Base-by-base conservation (phyloP, 1,140 invertebrate genomes). In the Drosophila aff. region DNA sequence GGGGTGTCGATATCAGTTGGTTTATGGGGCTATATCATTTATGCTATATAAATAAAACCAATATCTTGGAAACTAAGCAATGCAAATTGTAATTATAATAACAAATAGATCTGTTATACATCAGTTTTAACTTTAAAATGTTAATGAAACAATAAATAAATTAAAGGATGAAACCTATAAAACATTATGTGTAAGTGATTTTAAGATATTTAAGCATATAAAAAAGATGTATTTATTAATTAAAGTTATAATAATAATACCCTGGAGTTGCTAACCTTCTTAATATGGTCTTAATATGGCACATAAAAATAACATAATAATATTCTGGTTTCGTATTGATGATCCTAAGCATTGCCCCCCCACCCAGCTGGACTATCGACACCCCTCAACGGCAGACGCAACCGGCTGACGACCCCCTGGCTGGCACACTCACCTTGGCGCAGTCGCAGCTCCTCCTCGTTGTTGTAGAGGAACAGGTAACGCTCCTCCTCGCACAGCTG, bases 401-500 rank as follows among this genome's bases (percentile, higher is more conserved):
- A 59, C 43, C 38, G 16, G 6, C 16, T 59, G 57, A 43, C 13
- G 6, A 2, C 10, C 36, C 15, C 16, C 36, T 28, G 10, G 50
- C 23, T 33, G 57, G 11, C 38, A 36, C 15, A 90, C 77, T 93
- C 93, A 97, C 96, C 97, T 95, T 97, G 96, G 90, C 97, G 97
- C 93, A 97, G 94, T 63, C 96, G 95, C 86, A 97, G 96, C 91
- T 98, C 97, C 79, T 96, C 96, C 91, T 97, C 96, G 94, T 98
- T 97, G 68, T 96, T 96, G 83, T 96, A 96, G 2, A 99, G 94
- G 28, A 97, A 97, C 49, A 96, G 93, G 94, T 98, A 99, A 33
- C 98, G 94, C 94, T 99, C 98, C 90, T 97, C 96, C 92, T 99
- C 98, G 92, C 97, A 98, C 18, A 98, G 93, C 82, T 96, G 96